Evolutionary conservation across 2,888 invertebrate species (phyloP), one percentile per base, ranked within the genome.

Genomic region (Crocallis elinguaria): DNA sequence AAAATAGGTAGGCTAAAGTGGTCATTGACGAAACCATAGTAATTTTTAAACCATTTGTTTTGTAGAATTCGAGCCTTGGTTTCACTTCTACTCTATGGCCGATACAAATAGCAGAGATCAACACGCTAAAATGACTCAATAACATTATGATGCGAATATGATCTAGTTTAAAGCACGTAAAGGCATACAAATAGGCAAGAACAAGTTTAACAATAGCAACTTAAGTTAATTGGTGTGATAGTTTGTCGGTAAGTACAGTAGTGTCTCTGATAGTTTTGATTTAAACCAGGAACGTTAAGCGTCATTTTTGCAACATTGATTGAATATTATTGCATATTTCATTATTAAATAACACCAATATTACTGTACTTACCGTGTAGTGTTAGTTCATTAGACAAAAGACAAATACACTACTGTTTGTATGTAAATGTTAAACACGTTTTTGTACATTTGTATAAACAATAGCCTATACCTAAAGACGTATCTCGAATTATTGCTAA

Each of bases 331-430:
- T 53, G 53, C 53, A 48, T 42, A 27, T 25, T 38, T 46, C 30
- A 46, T 33, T 33, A 53, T 7, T 19, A 16, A n/a, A 32, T 48
- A 52, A 52, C 45, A 46, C 29, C 42, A 43, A 53, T 43, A 56
- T 51, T 64, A 69, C 77, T 77, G 73, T 73, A 75, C 73, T 75
- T 73, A 77, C 71, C 73, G 49, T 9, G 25, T 25, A 25, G 25
- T 8, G 1, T 25, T 1, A 23, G 8, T 25, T 8, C 4, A 2
- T 2, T 25, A 7, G n/a, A 7, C 9, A 9, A 25, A 25, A n/a
- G 23, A 23, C 23, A 5, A 25, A 8, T 2, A 7, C 9, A 25
- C 9, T 48, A 44, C 54, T 54, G 39, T 33, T 17, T 48, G 29
- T 48, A 48, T 48, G 48, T 43, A 48, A 4, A 30, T 21, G 42